A percentile compares a stretch with the other conserved stretches of the same genome.
Conservation (phyloP, 2,797 vertebrate species). For the Platyrinchus mystaceus region DNA sequence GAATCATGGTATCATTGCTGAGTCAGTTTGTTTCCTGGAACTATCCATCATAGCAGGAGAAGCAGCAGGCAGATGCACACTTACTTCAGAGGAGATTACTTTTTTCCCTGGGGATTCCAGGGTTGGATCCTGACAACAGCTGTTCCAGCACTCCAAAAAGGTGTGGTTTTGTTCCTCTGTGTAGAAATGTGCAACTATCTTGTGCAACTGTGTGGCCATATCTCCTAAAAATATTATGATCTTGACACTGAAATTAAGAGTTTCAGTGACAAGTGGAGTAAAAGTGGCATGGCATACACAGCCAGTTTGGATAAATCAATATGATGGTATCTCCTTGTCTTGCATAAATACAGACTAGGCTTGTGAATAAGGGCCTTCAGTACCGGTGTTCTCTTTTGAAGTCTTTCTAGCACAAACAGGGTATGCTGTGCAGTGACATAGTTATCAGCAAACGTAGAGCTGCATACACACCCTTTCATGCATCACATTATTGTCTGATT, state of each 20-base stretch:
- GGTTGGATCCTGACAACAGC: conserved; percentile 77
- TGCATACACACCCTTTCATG: background rate
- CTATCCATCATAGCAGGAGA: conserved; percentile 82
- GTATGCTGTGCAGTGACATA: background rate
- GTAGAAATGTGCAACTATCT: background rate
- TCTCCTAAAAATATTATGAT: background rate
- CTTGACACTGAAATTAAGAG: background rate
- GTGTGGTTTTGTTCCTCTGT: conserved; percentile 35
- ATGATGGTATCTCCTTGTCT: background rate
- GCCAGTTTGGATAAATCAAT: background rate
- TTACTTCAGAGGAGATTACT: conserved; percentile 57
- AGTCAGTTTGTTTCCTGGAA: conserved; percentile 84
- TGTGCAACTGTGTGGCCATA: background rate
- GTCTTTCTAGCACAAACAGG: background rate
- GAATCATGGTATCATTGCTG: conserved; percentile 77
- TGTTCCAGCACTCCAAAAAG: conserved; percentile 74
- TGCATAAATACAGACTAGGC: background rate
- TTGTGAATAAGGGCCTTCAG: background rate
- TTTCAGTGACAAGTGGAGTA: background rate
- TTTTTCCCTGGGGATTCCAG: conserved; percentile 72
- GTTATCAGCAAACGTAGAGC: background rate
- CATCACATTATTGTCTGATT: background rate
- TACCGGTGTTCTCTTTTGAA: background rate
- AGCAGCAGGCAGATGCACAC: conserved; percentile 82
- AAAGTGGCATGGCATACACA: background rate